Evolutionary conservation across 92 coral and sea anemone genomes (phyloP).

Genomic region (Epizoanthus rinbou): DNA sequence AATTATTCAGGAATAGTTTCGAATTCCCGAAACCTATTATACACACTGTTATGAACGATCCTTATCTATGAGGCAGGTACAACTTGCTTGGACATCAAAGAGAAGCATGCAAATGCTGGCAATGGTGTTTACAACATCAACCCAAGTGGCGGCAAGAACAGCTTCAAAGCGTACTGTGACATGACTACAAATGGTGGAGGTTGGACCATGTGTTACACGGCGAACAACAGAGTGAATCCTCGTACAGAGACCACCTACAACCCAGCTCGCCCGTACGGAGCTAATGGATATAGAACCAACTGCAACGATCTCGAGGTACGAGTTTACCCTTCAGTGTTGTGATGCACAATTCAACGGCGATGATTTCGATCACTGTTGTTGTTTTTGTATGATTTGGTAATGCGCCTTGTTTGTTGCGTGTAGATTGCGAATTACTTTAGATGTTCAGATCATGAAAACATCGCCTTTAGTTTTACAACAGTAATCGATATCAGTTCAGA

Average conservation of each 20-base stretch:
- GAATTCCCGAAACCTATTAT: not conserved
- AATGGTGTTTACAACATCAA: conserved; percentile 47
- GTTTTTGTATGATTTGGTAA: too few species aligned
- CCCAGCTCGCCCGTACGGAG: conserved; percentile 36
- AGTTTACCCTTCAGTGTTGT: too few species aligned
- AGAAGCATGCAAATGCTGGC: conserved; percentile 9
- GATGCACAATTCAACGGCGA: too few species aligned
- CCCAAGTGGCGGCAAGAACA: conserved; percentile 25
- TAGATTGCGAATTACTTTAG: too few species aligned
- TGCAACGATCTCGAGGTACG: conserved; percentile 47
- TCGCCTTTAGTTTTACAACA: too few species aligned
- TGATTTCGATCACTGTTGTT: too few species aligned
- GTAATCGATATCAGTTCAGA: too few species aligned
- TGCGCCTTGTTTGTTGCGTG: too few species aligned
- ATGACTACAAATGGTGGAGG: conserved; percentile 57
- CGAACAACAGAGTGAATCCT: not conserved
- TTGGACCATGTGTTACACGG: conserved; percentile 62
- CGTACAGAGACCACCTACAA: conserved; percentile 44
- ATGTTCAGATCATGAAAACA: too few species aligned
- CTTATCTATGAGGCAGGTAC: not conserved
- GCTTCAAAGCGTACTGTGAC: conserved; percentile 51
- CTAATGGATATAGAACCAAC: conserved; percentile 52
- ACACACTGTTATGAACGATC: not conserved
- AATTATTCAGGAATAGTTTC: not conserved
- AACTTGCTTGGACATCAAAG: conserved; percentile 37